Conservation (phyloP, 2,888 invertebrate species). For the Adelognathus sp. region DNA sequence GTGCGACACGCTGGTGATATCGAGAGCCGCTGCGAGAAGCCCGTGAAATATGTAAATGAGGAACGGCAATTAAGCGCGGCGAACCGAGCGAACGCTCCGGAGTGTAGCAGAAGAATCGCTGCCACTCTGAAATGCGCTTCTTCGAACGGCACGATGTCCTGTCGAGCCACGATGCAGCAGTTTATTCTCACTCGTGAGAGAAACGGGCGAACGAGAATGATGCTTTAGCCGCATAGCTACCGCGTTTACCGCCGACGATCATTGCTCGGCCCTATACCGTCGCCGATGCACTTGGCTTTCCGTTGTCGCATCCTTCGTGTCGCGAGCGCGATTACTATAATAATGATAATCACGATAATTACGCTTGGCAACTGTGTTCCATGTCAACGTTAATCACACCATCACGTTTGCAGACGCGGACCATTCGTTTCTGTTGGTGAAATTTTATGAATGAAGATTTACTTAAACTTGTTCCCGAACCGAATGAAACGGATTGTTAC, state of each 20-base stretch:
- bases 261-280: constrained; percentile 6
- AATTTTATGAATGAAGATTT: constrained; percentile 15
- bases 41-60: constrained; percentile 75
- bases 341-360: constrained; percentile 59
- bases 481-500: not conserved
- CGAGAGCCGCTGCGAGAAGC: constrained; percentile 55
- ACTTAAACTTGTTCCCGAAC: not conserved
- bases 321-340: constrained; percentile 46
- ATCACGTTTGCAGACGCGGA: constrained; percentile 21
- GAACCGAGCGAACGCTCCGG: constrained; percentile 44
- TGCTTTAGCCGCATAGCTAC: constrained; percentile 11
- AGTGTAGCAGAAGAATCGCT: constrained; percentile 49
- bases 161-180: constrained; percentile 21
- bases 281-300: not conserved
- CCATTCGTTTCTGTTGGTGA: constrained; percentile 21
- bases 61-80: constrained; percentile 74
- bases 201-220: constrained; percentile 29
- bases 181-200: constrained; percentile 43
- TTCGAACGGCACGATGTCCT: constrained; percentile 15
- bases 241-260: constrained; percentile 1
- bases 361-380: constrained; percentile 35
- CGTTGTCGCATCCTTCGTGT: constrained; percentile 2
- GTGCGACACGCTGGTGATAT: constrained; percentile 55
- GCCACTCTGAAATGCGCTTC: constrained; percentile 33
- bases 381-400: constrained; percentile 48